Conservation (phyloP, 2,113 vertebrate species). For the Prochilodus magdalenae region DNA sequence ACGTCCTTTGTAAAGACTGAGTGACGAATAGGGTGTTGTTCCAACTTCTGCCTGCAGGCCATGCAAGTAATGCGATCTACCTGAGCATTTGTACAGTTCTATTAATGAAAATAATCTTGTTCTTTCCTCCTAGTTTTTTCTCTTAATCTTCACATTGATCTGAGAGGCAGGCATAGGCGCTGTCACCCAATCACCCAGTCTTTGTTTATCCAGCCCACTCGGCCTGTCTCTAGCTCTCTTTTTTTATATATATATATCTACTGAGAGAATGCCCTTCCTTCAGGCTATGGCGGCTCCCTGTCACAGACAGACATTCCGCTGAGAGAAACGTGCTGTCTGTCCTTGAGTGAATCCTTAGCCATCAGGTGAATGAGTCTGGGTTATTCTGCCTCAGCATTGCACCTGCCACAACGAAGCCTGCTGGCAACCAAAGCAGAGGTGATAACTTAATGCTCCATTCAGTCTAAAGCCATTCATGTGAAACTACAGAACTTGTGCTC, state of each 20-base stretch:
- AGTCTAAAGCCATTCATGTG: slow-evolving; percentile 31
- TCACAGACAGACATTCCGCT: slow-evolving; percentile 44
- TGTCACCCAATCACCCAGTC: not conserved
- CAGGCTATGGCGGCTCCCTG: slow-evolving; percentile 24
- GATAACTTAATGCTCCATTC: slow-evolving; percentile 3
- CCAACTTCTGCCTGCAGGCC: not conserved
- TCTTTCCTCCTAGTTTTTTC: not conserved
- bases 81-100: not conserved
- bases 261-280: slow-evolving; percentile 44
- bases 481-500: not conserved
- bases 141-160: not conserved
- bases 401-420: slow-evolving; percentile 38
- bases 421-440: slow-evolving; percentile 15
- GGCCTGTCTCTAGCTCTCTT: not conserved
- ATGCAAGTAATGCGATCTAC: not conserved
- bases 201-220: not conserved
- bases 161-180: not conserved
- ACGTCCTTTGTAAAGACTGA: slow-evolving; percentile 20
- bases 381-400: slow-evolving; percentile 30
- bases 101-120: slow-evolving; percentile 8
- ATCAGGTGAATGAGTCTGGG: slow-evolving; percentile 42
- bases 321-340: slow-evolving; percentile 45
- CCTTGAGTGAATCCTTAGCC: slow-evolving; percentile 46
- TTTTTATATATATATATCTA: no score
- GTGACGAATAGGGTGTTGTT: slow-evolving; percentile 33